phyloP scores from a whole-genome alignment of 2,888 invertebrate genomes.

The Xanthostigma xanthostigma region DNA sequence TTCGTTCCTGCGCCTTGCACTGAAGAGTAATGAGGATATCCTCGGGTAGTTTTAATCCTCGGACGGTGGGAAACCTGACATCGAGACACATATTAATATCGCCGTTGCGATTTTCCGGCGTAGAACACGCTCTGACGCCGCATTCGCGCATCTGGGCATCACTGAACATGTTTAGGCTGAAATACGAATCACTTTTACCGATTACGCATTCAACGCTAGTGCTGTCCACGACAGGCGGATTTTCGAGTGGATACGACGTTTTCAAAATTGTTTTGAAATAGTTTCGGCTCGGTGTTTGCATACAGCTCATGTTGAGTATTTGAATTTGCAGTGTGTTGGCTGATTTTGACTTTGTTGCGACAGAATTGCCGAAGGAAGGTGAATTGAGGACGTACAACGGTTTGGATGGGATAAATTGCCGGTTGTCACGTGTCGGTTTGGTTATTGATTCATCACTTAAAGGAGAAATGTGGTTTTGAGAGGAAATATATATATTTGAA shows the following conservation, averaged over 20 bases:
- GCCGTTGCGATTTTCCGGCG: slow-evolving; percentile 18
- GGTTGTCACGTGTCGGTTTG: neutral
- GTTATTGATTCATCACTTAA: too few species aligned
- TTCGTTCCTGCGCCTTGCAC: slow-evolving; percentile 37
- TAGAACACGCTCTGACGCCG: slow-evolving; percentile 33
- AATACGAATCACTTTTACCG: slow-evolving; percentile 21
- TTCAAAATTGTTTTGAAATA: slow-evolving; percentile 28
- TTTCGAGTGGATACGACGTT: slow-evolving; percentile 24
- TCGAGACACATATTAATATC: slow-evolving; percentile 30
- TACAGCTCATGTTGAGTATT: slow-evolving; percentile 25
- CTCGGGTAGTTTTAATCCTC: slow-evolving; percentile 34
- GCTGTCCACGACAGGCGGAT: slow-evolving; percentile 26
- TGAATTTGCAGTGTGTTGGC: slow-evolving; percentile 14
- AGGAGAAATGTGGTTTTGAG: too few species aligned
- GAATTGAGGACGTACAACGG: neutral
- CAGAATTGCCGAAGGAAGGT: neutral
- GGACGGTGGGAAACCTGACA: slow-evolving; percentile 36
- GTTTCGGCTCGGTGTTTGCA: slow-evolving; percentile 15
- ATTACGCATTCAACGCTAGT: slow-evolving; percentile 17
- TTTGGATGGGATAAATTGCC: neutral
- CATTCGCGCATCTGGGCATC: slow-evolving; percentile 33
- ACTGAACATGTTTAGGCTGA: slow-evolving; percentile 28
- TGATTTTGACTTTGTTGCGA: neutral
- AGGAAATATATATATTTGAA: too few species aligned
- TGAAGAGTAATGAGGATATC: slow-evolving; percentile 37